Base-by-base conservation (phyloP, 2,888 invertebrate species). In the Cephus nigrinus region DNA sequence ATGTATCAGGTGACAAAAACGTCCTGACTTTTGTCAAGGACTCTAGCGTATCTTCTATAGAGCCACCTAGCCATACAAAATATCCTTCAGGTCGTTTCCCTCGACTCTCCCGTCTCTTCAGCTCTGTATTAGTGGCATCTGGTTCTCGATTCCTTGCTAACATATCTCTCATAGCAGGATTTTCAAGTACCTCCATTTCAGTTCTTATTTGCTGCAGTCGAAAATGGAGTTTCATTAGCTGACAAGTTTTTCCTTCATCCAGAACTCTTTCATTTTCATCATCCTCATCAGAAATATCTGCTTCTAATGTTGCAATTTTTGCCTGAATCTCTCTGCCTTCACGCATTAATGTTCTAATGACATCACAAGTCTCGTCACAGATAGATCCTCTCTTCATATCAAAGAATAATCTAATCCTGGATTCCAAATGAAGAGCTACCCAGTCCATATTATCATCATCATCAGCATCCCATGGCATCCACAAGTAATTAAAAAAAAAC, bases 401-500 rank as follows among this genome's bases (percentile, higher is more conserved):
- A 82, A 93, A 94, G 79, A 93, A 94, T 68, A 95, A 89, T 75
- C 93, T 91, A 55, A 94, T 91, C 75, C 94, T 92, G 1, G 92
- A 87, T 82, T 93, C 92, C 73, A 95, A 89, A 88, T 94, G 93
- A 78, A 92, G 91, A 68, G 90, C 89, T 33, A 93, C 92, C 94
- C 94, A 94, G 86, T 94, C 93, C n/a, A 91, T 91, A 1, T 92
- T 92, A 1, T 94, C 92, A 82, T 94, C 95, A 78, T 94, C 94
- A 77, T 95, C 95, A 72, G 93, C 92, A 82, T 95, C 95, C 95
- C 95, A 95, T 0, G 95, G 95, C 94, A 95, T 94, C 93, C 95
- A 94, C 69, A 95, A 90, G 81, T 95, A 92, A 68, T 93, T 93
- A 85, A 94, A 95, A 86, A 94, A 95, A 82, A 95, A 95, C 84